Evolutionary conservation across 2,888 invertebrate genomes (phyloP), one percentile per base, ranked within the genome.

Genomic region (Zonitis immaculata): DNA sequence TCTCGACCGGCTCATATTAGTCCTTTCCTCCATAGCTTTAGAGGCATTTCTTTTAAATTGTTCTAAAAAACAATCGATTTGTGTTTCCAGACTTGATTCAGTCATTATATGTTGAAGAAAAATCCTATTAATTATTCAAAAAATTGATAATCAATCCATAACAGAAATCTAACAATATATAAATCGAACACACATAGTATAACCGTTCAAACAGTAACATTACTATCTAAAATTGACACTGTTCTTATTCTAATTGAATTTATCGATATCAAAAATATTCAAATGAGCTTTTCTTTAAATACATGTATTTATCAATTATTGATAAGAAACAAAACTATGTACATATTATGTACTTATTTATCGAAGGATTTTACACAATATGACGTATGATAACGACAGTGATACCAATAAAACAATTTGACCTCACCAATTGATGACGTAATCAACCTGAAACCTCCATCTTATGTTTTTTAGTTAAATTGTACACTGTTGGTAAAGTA

Each of bases 41-140:
- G 87, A 87, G 65, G 88, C 88, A 78, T 87, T 88, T 62, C 85
- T 83, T 73, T 88, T 88, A 73, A 89, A 88, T 73, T 88, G 88
- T 79, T 88, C 89, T 75, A 89, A 77, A 79, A 89, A 89, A 78
- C 85, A 87, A 82, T 89, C 89, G 79, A 89, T 89, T 80, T 89
- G 88, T 69, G 85, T 87, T 79, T 89, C 89, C 75, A 88, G 85
- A 65, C 83, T 88, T 62, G 77, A 61, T 48, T 67, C 68, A 55
- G 67, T 65, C 68, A 68, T 68, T 50, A 61, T 55, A 56, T 25
- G 4, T 28, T 28, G 5, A 3, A 9, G 1, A 11, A 39, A 18
- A 39, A 11, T 18, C n/a, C n/a, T n/a, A 18, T 3, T 18, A 39
- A 16, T 39, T 9, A 18, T 39, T 18, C 16, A 39, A 16, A 18